Evolutionary conservation across 2,888 invertebrate species (phyloP), one percentile per base, ranked within the genome.

Genomic region (Dryomyza anilis): DNA sequence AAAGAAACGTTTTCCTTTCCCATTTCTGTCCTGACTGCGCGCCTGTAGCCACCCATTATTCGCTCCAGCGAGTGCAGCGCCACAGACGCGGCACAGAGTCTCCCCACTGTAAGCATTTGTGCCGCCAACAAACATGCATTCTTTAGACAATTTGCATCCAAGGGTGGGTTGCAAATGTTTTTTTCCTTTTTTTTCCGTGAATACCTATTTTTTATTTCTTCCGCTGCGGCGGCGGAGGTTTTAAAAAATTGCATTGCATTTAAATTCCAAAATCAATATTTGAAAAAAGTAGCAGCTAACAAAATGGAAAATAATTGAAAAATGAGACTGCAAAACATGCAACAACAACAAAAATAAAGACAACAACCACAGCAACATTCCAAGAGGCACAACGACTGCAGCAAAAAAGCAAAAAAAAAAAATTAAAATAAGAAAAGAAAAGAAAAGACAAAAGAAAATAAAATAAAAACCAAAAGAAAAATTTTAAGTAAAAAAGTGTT

Each of bases 351-450:
- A n/a, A n/a, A n/a, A n/a, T n/a, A n/a, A n/a, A n/a, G n/a, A n/a
- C n/a, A n/a, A n/a, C n/a, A n/a, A n/a, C n/a, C n/a, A n/a, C 23
- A n/a, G 27, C 39, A 52, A 61, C 43, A 61, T 61, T 60, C 53
- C 52, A 43, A 53, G 43, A 61, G 7, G 23, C 19, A 48, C 43
- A 43, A 48, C 45, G 45, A 45, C 59, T 30, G 30, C 7, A 14
- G 48, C 19, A 46, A 33, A 59, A 59, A 48, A 48, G 46, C 16
- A 27, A 27, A 48, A 59, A 59, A 58, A 30, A n/a, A n/a, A n/a
- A n/a, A 48, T 58, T 46, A 21, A 46, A 16, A 52, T 7, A 53
- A 16, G 23, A 25, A 50, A 43, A 43, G 0, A 16, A 50, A 25
- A 50, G 7, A 21, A 27, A 6, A 29, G 57, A 33, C 23, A 48